Conservation (phyloP, 2,113 vertebrate genomes). For the Phalacrocorax carbo region DNA sequence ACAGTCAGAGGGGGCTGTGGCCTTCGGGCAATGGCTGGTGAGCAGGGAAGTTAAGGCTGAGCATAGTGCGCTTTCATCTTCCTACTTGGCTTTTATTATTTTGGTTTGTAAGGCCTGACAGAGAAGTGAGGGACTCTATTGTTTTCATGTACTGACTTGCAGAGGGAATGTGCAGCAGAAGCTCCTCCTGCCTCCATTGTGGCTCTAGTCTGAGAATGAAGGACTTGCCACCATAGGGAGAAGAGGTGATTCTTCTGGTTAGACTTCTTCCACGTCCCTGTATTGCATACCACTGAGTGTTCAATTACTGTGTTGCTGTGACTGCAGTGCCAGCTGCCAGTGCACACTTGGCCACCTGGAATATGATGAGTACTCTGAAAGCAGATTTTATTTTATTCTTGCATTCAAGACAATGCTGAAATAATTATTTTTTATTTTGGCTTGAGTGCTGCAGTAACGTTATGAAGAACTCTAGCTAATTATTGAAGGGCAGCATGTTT, state of each 20-base stretch:
- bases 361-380: not conserved
- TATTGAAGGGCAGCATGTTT: not conserved
- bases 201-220: not conserved
- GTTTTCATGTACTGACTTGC: not conserved
- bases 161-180: not conserved
- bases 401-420: not conserved
- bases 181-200: not conserved
- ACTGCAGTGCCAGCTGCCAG: not conserved
- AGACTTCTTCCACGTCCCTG: rapidly evolving
- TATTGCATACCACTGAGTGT: not conserved
- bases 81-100: not conserved
- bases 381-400: not conserved
- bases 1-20: not conserved
- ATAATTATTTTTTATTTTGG: not conserved
- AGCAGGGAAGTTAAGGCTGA: not conserved
- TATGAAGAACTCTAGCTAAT: not conserved
- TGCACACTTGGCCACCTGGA: not conserved
- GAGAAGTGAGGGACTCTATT: not conserved
- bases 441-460: not conserved
- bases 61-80: not conserved
- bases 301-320: not conserved
- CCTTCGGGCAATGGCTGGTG: not conserved
- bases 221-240: not conserved
- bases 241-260: not conserved
- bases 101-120: not conserved